Evolutionary conservation across 2,888 invertebrate species (phyloP).

Genomic region (Synergus umbraculus): DNA sequence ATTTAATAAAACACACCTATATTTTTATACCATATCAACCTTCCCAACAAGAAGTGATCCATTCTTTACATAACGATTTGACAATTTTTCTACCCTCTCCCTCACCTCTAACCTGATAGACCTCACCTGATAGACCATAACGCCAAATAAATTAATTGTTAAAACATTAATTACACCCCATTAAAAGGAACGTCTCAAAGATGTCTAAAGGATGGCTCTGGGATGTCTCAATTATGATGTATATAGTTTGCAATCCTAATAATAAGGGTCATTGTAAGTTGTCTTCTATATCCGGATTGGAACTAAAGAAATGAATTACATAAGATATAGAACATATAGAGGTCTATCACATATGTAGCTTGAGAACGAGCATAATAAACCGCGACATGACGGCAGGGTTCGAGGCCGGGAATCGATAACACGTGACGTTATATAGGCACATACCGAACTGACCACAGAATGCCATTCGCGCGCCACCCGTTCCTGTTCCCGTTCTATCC

Average conservation of each 20-base stretch:
- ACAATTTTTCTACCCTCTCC: too few species aligned
- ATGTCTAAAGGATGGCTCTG: too few species aligned
- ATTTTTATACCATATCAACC: not conserved
- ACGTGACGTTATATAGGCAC: conserved; percentile 72
- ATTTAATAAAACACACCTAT: not conserved
- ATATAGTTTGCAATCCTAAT: not conserved
- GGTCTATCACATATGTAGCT: conserved; percentile 58
- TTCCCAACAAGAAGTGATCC: not conserved
- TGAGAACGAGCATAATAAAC: conserved; percentile 44
- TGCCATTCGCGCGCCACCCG: conserved; percentile 70
- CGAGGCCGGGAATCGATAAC: conserved; percentile 71
- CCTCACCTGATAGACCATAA: too few species aligned
- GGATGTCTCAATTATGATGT: not conserved
- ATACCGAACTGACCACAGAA: conserved; percentile 76
- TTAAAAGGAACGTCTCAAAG: too few species aligned
- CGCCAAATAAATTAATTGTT: too few species aligned
- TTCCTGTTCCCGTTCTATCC: conserved; percentile 50
- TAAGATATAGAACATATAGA: conserved; percentile 33
- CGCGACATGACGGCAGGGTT: conserved; percentile 55
- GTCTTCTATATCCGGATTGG: not conserved
- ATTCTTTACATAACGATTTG: too few species aligned
- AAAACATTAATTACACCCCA: too few species aligned
- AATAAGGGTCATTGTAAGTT: not conserved
- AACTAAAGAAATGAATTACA: not conserved
- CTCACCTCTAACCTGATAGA: too few species aligned